Evolutionary conservation across 2,113 vertebrate genomes (phyloP).

Genomic region (Otus sunia): DNA sequence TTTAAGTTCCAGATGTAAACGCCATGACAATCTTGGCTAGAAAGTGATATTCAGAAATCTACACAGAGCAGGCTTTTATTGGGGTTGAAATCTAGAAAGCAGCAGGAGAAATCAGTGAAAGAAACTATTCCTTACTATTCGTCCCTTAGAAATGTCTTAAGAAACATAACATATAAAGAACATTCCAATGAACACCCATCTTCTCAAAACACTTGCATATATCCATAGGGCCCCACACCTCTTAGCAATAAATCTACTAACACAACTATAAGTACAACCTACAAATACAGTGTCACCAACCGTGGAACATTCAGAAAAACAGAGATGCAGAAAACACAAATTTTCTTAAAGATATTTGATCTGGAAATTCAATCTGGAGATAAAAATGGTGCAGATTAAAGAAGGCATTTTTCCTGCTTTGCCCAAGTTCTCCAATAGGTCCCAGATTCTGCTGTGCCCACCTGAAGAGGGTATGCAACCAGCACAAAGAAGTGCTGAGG

Average conservation of each 20-base stretch:
- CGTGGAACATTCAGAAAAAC: fast-evolving
- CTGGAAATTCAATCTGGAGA: background rate
- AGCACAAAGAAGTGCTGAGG: background rate
- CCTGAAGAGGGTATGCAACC: fast-evolving
- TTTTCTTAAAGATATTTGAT: background rate
- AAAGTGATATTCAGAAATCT: background rate
- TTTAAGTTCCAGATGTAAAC: background rate
- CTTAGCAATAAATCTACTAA: background rate
- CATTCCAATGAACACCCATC: fast-evolving
- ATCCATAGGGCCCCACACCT: fast-evolving
- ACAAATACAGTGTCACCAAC: background rate
- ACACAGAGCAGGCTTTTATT: background rate
- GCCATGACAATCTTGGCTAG: background rate
- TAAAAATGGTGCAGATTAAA: fast-evolving
- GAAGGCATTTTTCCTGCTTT: fast-evolving
- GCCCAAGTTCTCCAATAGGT: background rate
- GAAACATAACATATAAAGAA: fast-evolving
- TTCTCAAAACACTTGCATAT: fast-evolving
- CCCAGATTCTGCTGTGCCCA: background rate
- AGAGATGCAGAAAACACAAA: background rate
- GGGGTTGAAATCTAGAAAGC: background rate
- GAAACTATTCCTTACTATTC: background rate
- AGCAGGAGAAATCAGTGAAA: background rate
- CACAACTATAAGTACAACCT: background rate
- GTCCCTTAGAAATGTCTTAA: background rate